Evolutionary conservation across 2,888 invertebrate genomes (phyloP).

Genomic region (Notodonta ziczac): DNA sequence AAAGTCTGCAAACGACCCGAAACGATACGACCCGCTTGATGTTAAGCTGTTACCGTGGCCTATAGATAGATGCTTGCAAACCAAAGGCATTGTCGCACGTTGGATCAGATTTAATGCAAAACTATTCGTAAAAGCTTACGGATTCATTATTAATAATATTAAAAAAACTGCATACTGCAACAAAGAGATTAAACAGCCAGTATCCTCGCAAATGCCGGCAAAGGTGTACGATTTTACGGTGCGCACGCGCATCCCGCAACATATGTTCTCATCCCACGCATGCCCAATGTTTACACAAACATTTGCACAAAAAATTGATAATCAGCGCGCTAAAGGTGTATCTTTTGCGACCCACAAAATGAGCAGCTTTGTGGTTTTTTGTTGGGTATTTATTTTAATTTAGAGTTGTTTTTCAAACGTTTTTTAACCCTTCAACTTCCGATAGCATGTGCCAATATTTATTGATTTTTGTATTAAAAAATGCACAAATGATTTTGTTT

Average conservation of each 20-base stretch:
- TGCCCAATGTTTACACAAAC: constrained; percentile 53
- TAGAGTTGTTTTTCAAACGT: constrained; percentile 15
- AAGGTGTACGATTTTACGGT: constrained; percentile 64
- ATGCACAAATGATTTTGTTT: background rate
- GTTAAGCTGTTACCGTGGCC: too few relatives aligned
- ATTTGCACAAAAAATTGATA: constrained; percentile 54
- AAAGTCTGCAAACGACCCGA: too few relatives aligned
- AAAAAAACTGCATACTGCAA: constrained; percentile 41
- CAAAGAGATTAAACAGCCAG: constrained; percentile 41
- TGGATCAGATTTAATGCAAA: too few relatives aligned
- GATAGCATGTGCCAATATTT: constrained; percentile 22
- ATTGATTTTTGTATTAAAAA: constrained; percentile 10
- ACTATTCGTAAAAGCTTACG: too few relatives aligned
- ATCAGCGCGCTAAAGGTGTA: constrained; percentile 59
- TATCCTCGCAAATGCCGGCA: constrained; percentile 65
- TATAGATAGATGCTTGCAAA: too few relatives aligned
- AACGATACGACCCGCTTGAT: too few relatives aligned
- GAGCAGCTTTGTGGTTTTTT: constrained; percentile 48
- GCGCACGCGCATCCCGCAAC: constrained; percentile 63
- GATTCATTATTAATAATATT: too few relatives aligned
- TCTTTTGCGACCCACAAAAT: constrained; percentile 27
- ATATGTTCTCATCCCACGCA: constrained; percentile 55
- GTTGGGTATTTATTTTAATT: constrained; percentile 24
- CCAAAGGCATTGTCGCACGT: too few relatives aligned
- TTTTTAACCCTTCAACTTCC: constrained; percentile 21